Percentiles rank a stretch among this genome's conserved stretches.
phyloP scores from a whole-genome alignment of 2,888 invertebrate genomes.

The Lamellibrachia satsuma region DNA sequence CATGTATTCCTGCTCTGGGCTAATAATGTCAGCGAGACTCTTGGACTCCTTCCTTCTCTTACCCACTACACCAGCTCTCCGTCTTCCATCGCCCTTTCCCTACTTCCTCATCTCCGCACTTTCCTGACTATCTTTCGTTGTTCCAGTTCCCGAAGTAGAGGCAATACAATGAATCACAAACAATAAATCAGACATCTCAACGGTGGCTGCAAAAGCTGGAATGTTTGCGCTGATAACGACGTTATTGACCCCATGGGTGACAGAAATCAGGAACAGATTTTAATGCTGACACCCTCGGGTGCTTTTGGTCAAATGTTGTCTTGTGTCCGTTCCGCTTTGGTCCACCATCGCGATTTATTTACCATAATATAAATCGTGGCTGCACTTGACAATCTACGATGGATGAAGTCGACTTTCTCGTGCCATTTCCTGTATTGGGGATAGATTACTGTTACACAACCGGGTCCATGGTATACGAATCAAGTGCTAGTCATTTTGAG shows the following conservation, averaged over 20 bases:
- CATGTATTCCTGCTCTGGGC: not conserved
- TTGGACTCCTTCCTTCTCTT: not conserved
- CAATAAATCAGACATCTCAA: not conserved
- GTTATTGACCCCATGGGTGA: not conserved
- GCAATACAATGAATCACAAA: not conserved
- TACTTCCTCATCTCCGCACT: not conserved
- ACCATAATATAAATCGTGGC: not conserved
- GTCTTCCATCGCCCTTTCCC: not conserved
- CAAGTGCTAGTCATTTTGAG: too few species aligned
- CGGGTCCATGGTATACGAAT: too few species aligned
- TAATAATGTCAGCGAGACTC: not conserved
- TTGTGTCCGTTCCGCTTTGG: not conserved
- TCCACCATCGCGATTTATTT: not conserved
- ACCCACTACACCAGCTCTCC: not conserved
- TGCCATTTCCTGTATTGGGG: too few species aligned
- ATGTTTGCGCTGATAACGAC: not conserved
- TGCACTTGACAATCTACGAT: not conserved
- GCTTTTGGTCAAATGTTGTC: constrained; percentile 17
- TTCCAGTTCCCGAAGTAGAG: not conserved
- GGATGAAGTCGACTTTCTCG: not conserved
- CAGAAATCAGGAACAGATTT: not conserved
- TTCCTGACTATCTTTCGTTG: not conserved
- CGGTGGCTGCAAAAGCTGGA: not conserved
- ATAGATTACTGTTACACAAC: too few species aligned
- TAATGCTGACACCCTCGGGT: not conserved